These are phyloP conservation scores for Pterocles gutturalis DNA, from an alignment of 2,113 vertebrate species.

Conservation along the genomic window DNA sequence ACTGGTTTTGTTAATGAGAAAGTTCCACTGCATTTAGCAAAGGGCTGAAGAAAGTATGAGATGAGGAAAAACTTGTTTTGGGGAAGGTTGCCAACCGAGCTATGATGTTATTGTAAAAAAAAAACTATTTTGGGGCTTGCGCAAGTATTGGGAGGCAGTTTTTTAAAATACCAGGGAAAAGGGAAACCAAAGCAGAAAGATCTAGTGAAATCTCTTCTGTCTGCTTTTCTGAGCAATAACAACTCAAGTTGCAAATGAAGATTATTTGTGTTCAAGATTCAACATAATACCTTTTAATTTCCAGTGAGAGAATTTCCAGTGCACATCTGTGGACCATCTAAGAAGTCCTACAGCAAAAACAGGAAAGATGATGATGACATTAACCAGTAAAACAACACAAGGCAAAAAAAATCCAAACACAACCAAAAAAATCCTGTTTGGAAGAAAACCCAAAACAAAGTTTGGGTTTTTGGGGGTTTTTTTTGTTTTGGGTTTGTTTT, in stretches of 20 bases:
- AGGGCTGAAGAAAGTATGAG: constrained; percentile 7
- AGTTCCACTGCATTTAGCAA: background rate
- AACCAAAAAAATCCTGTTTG: constrained; percentile 17
- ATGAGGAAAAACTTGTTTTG: constrained; percentile 26
- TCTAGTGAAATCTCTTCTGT: background rate
- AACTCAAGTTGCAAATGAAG: constrained; percentile 4
- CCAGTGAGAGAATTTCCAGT: background rate
- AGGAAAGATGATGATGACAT: constrained; percentile 47
- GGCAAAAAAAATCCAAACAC: background rate
- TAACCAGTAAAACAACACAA: constrained; percentile 40
- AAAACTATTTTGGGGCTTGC: background rate
- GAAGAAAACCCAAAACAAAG: constrained; percentile 25
- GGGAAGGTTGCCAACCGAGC: constrained; percentile 8
- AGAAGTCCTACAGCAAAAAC: constrained; percentile 43
- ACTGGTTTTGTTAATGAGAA: background rate
- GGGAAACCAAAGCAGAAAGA: constrained; percentile 15
- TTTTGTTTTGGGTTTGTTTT: too few relatives aligned
- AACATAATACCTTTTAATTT: constrained; percentile 28
- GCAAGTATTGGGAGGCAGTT: background rate
- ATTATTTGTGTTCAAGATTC: background rate
- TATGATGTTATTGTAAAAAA: constrained; percentile 13
- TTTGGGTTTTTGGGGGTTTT: too few relatives aligned
- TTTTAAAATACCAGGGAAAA: constrained; percentile 12
- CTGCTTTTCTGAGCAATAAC: background rate
- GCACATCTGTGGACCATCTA: constrained; percentile 59